Evolutionary conservation across 2,797 vertebrate species (phyloP).

Genomic region (Danio tinwini): DNA sequence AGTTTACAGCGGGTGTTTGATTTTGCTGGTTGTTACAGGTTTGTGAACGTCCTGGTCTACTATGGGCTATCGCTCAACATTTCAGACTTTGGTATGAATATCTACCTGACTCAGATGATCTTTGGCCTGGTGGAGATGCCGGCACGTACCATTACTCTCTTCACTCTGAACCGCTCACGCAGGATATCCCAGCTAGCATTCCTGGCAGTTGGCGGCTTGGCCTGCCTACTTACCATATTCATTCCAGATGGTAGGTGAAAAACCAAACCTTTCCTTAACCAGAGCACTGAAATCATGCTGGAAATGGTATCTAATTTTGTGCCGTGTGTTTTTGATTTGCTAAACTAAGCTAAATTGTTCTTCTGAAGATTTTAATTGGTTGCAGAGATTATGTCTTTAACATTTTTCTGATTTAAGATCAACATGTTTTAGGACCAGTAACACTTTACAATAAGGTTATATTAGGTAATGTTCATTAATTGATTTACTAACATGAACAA

Average conservation of each 20-base stretch:
- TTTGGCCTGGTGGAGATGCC: slow-evolving; percentile 87
- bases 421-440: neutral
- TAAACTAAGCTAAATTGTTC: neutral
- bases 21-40: slow-evolving; percentile 74
- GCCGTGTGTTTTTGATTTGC: neutral
- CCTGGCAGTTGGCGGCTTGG: slow-evolving; percentile 76
- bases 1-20: neutral
- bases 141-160: slow-evolving; percentile 76
- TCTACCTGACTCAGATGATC: slow-evolving; percentile 88
- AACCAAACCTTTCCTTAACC: neutral
- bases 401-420: neutral
- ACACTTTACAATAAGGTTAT: no score
- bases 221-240: slow-evolving; percentile 79
- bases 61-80: slow-evolving; percentile 86
- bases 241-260: slow-evolving; percentile 76
- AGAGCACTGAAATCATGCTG: neutral
- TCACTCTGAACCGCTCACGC: slow-evolving; percentile 80
- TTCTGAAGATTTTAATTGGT: neutral
- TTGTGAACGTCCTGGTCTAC: slow-evolving; percentile 84
- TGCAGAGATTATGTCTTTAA: neutral
- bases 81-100: slow-evolving; percentile 84
- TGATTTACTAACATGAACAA: no score
- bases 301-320: neutral
- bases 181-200: slow-evolving; percentile 77
- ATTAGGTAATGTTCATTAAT: no score